These are phyloP conservation scores for Chascanopsetta lugubris DNA, from an alignment of 2,113 vertebrate species.

Conservation along the genomic window DNA sequence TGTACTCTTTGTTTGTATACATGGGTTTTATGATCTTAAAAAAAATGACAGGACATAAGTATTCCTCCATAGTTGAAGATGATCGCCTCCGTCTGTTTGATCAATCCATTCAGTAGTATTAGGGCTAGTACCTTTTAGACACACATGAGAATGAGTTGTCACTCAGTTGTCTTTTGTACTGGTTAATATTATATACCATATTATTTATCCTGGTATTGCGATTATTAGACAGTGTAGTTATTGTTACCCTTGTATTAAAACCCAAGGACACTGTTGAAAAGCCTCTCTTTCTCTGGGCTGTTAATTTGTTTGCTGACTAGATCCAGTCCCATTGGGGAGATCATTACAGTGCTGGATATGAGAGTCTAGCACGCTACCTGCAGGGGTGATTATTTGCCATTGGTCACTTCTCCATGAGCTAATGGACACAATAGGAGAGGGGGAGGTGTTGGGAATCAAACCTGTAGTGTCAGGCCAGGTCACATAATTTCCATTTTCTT, in stretches of 20 bases:
- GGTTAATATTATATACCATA: too few relatives aligned
- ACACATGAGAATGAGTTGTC: slow-evolving; percentile 4
- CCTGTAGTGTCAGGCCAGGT: slow-evolving; percentile 46
- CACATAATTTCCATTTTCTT: slow-evolving; percentile 55
- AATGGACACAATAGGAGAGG: slow-evolving; percentile 49
- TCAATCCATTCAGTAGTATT: slow-evolving; percentile 37
- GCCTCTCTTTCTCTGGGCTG: slow-evolving; percentile 48
- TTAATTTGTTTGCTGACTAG: slow-evolving; percentile 66
- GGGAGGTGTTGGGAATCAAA: slow-evolving; percentile 32
- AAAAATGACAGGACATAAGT: neutral
- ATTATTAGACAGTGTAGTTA: slow-evolving; percentile 53
- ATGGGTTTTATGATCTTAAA: slow-evolving; percentile 2
- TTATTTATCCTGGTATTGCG: slow-evolving; percentile 49
- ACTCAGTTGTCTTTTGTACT: slow-evolving; percentile 38
- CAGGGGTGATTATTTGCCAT: slow-evolving; percentile 55
- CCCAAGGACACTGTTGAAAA: slow-evolving; percentile 54
- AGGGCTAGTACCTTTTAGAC: neutral
- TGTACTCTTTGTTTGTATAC: neutral
- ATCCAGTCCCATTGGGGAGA: slow-evolving; percentile 60
- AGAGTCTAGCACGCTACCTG: slow-evolving; percentile 58
- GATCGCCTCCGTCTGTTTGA: slow-evolving; percentile 13
- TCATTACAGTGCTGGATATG: slow-evolving; percentile 65
- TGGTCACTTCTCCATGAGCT: slow-evolving; percentile 60
- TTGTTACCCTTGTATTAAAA: slow-evolving; percentile 49
- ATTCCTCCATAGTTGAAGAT: slow-evolving; percentile 18